Evolutionary conservation across 1,140 invertebrate species (phyloP), one percentile per base, ranked within the genome.

Genomic region (Drosophila nebulosa): DNA sequence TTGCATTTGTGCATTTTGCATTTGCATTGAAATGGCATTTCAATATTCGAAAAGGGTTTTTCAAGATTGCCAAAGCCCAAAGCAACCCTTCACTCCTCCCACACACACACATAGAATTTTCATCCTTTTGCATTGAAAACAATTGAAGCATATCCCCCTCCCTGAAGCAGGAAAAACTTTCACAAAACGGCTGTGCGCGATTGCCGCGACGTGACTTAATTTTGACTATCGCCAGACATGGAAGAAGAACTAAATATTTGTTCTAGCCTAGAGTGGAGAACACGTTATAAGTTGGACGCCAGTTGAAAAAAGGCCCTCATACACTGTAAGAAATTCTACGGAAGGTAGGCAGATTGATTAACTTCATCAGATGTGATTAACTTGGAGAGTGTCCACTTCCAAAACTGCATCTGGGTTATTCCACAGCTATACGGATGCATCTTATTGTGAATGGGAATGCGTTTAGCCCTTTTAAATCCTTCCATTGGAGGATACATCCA

Each of bases 181-280:
- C 59, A 32, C 59, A 52, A 58, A 71, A 78, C 78, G 66, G 78
- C 81, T 86, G 84, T 74, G 62, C 86, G 81, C 89, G 86, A 90
- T 90, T 90, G 86, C 64, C 69, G 70, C 78, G 76, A 90, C 86
- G 86, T 90, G 86, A 90, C 86, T 90, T 88, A 86, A 90, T 90
- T 90, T 90, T 69, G 79, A 83, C 69, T 79, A 71, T 74, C 63
- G 73, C 36, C 65, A 76, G 65, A 59, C 73, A 63, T 70, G 88
- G 26, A n/a, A 27, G 26, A n/a, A 27, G 52, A 53, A 53, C 52
- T 69, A 81, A 86, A 78, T 88, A 86, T 83, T 88, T 64, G 66
- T 74, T 51, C 56, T 42, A 58, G 50, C 36, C 32, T 30, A 56
- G 59, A 26, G 18, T 26, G 22, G n/a, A 2, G 12, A 26, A 32